Evolutionary conservation across 2,888 invertebrate species (phyloP).

Genomic region (Aleiodes alternator): DNA sequence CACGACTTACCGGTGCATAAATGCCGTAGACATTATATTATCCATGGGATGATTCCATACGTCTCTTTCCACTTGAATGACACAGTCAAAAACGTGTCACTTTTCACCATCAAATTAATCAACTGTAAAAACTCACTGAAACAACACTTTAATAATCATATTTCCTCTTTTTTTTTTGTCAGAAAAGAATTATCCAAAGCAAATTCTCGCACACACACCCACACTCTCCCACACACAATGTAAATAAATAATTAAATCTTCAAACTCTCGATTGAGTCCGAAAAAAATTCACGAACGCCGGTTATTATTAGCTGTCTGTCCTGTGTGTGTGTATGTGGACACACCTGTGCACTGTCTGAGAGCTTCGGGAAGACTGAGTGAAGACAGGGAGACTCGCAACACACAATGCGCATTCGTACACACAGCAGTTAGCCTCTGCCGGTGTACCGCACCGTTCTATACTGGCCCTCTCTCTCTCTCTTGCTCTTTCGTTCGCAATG

Average conservation of each 20-base stretch:
- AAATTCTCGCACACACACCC: background rate
- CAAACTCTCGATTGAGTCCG: too few relatives aligned
- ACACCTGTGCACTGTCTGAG: constrained; percentile 58
- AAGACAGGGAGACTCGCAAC: constrained; percentile 54
- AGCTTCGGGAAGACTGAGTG: constrained; percentile 69
- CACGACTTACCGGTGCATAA: constrained; percentile 68
- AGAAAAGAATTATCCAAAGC: background rate
- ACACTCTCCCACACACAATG: too few relatives aligned
- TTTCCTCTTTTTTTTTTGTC: background rate
- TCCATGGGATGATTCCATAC: constrained; percentile 74
- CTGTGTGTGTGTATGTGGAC: background rate
- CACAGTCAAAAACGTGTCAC: constrained; percentile 5
- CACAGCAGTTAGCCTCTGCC: constrained; percentile 49
- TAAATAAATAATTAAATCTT: too few relatives aligned
- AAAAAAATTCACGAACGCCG: background rate
- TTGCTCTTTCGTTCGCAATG: constrained; percentile 13
- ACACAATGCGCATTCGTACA: constrained; percentile 66
- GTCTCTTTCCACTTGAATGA: constrained; percentile 43
- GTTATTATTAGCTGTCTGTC: too few relatives aligned
- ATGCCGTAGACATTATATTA: constrained; percentile 75
- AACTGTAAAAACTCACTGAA: constrained; percentile 5
- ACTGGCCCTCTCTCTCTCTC: constrained; percentile 41
- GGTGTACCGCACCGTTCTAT: constrained; percentile 48
- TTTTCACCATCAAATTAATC: constrained; percentile 14
- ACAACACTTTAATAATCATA: background rate